A percentile compares a stretch with the other conserved stretches of the same genome.
These are phyloP conservation scores for Hemithea aestivaria DNA, from an alignment of 2,888 invertebrate species.

Conservation along the genomic window DNA sequence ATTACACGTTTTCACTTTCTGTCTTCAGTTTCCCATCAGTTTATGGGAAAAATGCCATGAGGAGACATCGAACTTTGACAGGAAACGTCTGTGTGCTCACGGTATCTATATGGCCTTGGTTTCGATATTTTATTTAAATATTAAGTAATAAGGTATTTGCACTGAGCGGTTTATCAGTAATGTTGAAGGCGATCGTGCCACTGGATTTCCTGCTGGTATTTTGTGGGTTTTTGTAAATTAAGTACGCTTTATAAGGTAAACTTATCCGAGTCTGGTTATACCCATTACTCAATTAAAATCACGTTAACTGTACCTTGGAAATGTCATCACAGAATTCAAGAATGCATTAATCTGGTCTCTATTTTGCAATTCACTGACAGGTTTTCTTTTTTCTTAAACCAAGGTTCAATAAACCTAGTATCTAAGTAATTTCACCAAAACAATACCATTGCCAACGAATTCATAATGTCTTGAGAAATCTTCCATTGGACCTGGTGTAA, in stretches of 20 bases:
- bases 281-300: no score
- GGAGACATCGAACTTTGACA: slow-evolving; percentile 18
- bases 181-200: slow-evolving; percentile 5
- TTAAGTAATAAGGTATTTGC: slow-evolving; percentile 9
- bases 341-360: no score
- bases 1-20: slow-evolving; percentile 49
- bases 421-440: slow-evolving; percentile 15
- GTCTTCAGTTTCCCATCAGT: slow-evolving; percentile 41
- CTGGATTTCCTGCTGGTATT: slow-evolving; percentile 13
- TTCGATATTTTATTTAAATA: slow-evolving; percentile 2
- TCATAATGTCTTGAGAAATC: slow-evolving; percentile 15
- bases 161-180: slow-evolving; percentile 10
- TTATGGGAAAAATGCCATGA: slow-evolving; percentile 28
- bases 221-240: slow-evolving; percentile 2
- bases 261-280: not conserved
- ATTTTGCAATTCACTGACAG: no score
- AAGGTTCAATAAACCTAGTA: slow-evolving; percentile 6
- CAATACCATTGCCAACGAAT: slow-evolving; percentile 9
- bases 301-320: no score
- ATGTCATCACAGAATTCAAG: no score
- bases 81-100: slow-evolving; percentile 26
- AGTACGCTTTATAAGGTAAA: not conserved
- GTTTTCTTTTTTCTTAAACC: no score
- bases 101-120: slow-evolving; percentile 11
- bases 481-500: slow-evolving; percentile 8